phyloP scores from a whole-genome alignment of 2,888 invertebrate genomes.

The Drosophila macrothrix region DNA sequence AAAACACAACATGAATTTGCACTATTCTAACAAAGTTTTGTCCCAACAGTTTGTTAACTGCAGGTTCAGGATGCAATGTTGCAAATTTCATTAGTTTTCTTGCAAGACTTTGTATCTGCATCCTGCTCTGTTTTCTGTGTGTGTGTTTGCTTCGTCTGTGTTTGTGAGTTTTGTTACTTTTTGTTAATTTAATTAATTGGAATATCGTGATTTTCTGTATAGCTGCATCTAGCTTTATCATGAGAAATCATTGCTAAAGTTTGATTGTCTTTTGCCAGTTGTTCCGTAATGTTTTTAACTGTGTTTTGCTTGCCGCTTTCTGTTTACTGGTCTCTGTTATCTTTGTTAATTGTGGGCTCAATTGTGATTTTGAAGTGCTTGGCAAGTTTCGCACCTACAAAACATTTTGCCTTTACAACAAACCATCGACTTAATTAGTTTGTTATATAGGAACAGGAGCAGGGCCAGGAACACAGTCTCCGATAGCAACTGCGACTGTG shows the following conservation, averaged over 20 bases:
- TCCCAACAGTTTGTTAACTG: conserved; percentile 2
- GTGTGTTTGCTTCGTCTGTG: conserved; percentile 2
- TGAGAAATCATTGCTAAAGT: conserved; percentile 66
- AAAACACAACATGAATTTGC: conserved; percentile 4
- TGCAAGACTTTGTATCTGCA: conserved; percentile 7
- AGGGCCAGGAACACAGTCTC: conserved; percentile 11
- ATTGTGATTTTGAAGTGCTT: conserved; percentile 73
- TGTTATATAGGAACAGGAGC: conserved; percentile 57
- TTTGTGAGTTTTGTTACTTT: conserved; percentile 9
- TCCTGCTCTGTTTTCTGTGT: not conserved
- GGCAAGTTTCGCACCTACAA: conserved; percentile 68
- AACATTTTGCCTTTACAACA: conserved; percentile 55
- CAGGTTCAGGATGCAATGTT: conserved; percentile 1
- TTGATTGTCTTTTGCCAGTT: conserved; percentile 72
- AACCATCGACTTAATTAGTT: conserved; percentile 72
- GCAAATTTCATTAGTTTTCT: conserved; percentile 4
- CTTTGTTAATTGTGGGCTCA: conserved; percentile 72
- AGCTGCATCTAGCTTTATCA: conserved; percentile 52
- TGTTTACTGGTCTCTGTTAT: conserved; percentile 49
- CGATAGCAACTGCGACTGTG: conserved; percentile 25
- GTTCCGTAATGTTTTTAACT: conserved; percentile 4
- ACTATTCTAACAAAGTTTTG: conserved; percentile 2
- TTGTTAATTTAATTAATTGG: conserved; percentile 66
- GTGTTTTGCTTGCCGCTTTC: not conserved
- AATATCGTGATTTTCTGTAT: conserved; percentile 57